Conservation (phyloP, 2,888 invertebrate species). For the Callyntrura sp. region DNA sequence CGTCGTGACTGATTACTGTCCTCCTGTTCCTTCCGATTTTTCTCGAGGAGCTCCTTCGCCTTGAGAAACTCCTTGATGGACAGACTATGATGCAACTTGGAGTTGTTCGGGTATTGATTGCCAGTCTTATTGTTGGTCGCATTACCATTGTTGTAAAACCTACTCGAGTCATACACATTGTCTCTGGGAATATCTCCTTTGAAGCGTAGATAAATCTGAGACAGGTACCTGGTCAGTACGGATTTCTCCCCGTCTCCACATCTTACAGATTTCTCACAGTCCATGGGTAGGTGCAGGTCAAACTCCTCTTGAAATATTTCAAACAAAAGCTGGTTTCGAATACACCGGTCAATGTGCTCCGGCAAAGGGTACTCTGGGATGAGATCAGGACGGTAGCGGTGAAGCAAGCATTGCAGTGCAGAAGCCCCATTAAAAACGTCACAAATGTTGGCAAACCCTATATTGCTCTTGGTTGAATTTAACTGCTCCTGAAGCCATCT, state of each 20-base stretch:
- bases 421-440: conserved; percentile 80
- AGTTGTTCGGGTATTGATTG: conserved; percentile 74
- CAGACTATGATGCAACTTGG: conserved; percentile 76
- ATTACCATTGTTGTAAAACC: background rate
- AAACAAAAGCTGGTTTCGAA: conserved; percentile 81
- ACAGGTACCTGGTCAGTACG: conserved; percentile 76
- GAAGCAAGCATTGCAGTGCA: conserved; percentile 77
- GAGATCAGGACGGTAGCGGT: conserved; percentile 82
- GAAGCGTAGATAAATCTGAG: conserved; percentile 80
- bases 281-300: conserved; percentile 74
- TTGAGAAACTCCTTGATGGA: conserved; percentile 76
- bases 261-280: conserved; percentile 63
- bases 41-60: conserved; percentile 73
- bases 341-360: conserved; percentile 75
- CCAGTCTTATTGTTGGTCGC: conserved; percentile 26
- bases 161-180: conserved; percentile 22
- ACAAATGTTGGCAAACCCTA: conserved; percentile 68
- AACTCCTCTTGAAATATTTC: conserved; percentile 82
- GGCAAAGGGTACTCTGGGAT: conserved; percentile 80
- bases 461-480: conserved; percentile 49
- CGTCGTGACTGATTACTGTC: conserved; percentile 70
- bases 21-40: conserved; percentile 66
- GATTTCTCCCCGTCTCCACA: conserved; percentile 61
- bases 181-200: conserved; percentile 79
- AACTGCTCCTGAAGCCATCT: conserved; percentile 80